Percentiles rank a stretch among this genome's conserved stretches.
Conservation (phyloP, 1,140 invertebrate species). For the Caenorhabditis remanei region DNA sequence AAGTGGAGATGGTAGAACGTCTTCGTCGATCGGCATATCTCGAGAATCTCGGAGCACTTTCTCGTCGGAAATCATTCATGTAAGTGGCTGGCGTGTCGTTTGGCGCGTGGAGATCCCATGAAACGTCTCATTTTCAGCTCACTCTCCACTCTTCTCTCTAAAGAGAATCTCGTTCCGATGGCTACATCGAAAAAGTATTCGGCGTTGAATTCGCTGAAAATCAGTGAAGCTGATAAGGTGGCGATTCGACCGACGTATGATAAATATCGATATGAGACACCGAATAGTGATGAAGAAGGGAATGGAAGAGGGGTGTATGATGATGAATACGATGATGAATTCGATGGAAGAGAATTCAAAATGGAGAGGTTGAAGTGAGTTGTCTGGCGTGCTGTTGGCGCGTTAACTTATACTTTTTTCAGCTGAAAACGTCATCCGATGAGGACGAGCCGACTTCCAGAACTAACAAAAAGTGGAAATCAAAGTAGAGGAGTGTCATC, state of each 20-base stretch:
- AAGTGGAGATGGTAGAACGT: slow-evolving; percentile 22
- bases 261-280: slow-evolving; percentile 41
- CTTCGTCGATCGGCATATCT: slow-evolving; percentile 4
- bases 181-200: slow-evolving; percentile 42
- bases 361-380: slow-evolving; percentile 22
- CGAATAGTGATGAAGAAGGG: background rate
- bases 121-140: no score
- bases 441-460: background rate
- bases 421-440: slow-evolving; percentile 27
- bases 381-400: background rate
- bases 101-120: no score
- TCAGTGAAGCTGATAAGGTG: slow-evolving; percentile 19
- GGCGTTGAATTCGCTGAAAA: slow-evolving; percentile 35
- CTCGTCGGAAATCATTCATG: slow-evolving; percentile 11
- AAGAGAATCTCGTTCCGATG: slow-evolving; percentile 35
- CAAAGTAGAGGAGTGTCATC: background rate
- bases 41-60: slow-evolving; percentile 22
- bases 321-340: slow-evolving; percentile 47
- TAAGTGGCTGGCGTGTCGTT: no score
- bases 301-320: background rate
- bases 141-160: no score
- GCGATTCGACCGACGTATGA: slow-evolving; percentile 26
- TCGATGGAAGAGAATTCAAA: slow-evolving; percentile 31
- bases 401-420: background rate
- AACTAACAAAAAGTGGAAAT: background rate